A percentile compares a stretch with the other conserved stretches of the same genome.
Evolutionary conservation across 64 coral and sea anemone genomes (phyloP).

Genomic region (Orbicella faveolata): DNA sequence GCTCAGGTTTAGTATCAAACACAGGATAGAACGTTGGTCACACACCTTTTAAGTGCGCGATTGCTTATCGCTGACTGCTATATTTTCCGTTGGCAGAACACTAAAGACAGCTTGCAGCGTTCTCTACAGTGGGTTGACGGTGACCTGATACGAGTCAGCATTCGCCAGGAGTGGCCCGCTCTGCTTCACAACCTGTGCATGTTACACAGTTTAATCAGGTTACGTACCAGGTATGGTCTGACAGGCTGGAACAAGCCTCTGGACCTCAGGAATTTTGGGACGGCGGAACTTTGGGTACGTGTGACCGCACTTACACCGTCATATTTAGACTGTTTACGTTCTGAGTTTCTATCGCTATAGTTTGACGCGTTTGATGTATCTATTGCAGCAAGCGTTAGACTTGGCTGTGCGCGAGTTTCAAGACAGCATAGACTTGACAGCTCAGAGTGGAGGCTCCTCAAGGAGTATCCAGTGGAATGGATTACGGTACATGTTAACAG

Average conservation of each 20-base stretch:
- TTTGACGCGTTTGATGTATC: neutral
- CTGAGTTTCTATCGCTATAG: neutral
- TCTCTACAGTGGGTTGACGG: constrained; percentile 89
- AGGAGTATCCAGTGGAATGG: constrained; percentile 94
- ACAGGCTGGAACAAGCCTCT: constrained; percentile 79
- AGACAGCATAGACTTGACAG: constrained; percentile 52
- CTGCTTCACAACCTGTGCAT: constrained; percentile 93
- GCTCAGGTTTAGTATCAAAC: no score
- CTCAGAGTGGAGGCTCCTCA: constrained; percentile 34
- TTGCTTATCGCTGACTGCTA: neutral
- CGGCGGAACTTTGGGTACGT: constrained; percentile 88
- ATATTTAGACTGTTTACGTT: neutral
- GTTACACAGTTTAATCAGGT: constrained; percentile 77
- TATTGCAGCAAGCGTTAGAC: constrained; percentile 75
- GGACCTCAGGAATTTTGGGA: constrained; percentile 65
- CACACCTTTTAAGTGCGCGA: neutral
- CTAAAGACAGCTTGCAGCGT: constrained; percentile 84
- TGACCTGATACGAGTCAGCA: constrained; percentile 78
- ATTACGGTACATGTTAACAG: constrained; percentile 89
- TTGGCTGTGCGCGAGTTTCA: constrained; percentile 85
- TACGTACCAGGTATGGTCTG: constrained; percentile 72
- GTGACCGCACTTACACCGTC: neutral
- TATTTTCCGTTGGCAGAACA: constrained; percentile 32
- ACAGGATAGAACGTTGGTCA: no score
- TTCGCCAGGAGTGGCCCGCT: constrained; percentile 89